These are phyloP conservation scores for Dicyrtomina minuta DNA, from an alignment of 2,888 invertebrate species.

Conservation along the genomic window DNA sequence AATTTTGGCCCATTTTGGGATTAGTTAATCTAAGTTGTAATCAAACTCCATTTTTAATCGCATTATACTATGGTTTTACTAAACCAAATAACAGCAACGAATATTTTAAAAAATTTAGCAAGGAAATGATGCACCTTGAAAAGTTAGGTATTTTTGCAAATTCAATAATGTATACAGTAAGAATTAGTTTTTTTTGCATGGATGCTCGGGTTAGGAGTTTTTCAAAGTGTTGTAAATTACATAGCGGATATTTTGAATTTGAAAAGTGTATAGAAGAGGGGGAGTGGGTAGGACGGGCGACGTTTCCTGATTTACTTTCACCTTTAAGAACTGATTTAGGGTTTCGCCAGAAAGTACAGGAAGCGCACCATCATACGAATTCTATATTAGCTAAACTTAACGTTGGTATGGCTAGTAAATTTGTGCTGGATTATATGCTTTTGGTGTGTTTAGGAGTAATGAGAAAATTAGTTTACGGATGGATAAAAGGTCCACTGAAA, in stretches of 20 bases:
- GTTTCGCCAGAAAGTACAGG: no score
- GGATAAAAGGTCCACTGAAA: conserved; percentile 17
- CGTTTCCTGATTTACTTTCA: background rate
- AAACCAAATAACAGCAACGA: background rate
- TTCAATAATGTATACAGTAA: no score
- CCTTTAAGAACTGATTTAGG: no score
- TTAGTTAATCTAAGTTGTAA: background rate
- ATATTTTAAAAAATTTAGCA: no score
- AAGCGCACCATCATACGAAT: no score
- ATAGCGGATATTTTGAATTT: conserved; percentile 36
- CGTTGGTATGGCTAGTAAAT: conserved; percentile 19
- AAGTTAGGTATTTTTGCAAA: no score
- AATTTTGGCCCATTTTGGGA: conserved; percentile 11
- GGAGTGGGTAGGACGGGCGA: conserved; percentile 28
- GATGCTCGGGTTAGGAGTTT: conserved; percentile 41
- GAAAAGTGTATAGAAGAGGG: conserved; percentile 32
- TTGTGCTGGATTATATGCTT: conserved; percentile 32
- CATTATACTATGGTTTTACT: background rate
- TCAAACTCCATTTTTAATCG: background rate
- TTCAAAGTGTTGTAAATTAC: conserved; percentile 26
- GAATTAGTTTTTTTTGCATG: no score
- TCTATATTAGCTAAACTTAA: no score
- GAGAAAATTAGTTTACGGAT: conserved; percentile 20
- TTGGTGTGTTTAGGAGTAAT: conserved; percentile 28
- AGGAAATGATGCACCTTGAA: no score